Evolutionary conservation across 1,140 invertebrate genomes (phyloP).

Genomic region (Vollenhovia emeryi): DNA sequence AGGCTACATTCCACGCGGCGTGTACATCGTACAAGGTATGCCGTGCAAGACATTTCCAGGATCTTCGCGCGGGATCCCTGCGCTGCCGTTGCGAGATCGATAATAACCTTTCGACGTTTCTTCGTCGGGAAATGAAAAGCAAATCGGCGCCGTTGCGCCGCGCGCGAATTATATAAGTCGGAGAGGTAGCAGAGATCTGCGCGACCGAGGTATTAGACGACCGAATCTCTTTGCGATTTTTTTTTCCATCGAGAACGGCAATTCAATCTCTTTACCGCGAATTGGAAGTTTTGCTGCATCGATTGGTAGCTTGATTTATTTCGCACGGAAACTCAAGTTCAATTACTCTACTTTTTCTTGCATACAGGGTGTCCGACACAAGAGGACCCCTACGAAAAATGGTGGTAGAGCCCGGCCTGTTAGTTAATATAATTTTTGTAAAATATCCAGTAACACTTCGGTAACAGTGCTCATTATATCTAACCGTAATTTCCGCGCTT

Average conservation of each 20-base stretch:
- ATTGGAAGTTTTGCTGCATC: not conserved
- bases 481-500: not conserved
- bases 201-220: not conserved
- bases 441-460: not conserved
- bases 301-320: not conserved
- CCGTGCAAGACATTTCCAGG: conserved; percentile 22
- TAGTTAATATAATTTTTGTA: not conserved
- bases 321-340: not conserved
- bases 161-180: not conserved
- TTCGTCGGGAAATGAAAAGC: conserved; percentile 11
- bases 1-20: conserved; percentile 72
- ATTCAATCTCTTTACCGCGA: not conserved
- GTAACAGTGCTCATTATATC: too few relatives aligned
- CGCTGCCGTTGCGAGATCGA: conserved; percentile 15
- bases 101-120: conserved; percentile 55
- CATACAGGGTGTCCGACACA: too few relatives aligned
- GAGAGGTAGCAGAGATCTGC: not conserved
- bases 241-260: not conserved
- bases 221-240: not conserved
- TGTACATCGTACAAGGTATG: conserved; percentile 12
- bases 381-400: too few relatives aligned
- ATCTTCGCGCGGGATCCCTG: not conserved
- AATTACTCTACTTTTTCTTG: not conserved
- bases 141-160: not conserved
- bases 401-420: too few relatives aligned